Evolutionary conservation across 2,888 invertebrate species (phyloP).

Genomic region (Drosophila borborema): DNA sequence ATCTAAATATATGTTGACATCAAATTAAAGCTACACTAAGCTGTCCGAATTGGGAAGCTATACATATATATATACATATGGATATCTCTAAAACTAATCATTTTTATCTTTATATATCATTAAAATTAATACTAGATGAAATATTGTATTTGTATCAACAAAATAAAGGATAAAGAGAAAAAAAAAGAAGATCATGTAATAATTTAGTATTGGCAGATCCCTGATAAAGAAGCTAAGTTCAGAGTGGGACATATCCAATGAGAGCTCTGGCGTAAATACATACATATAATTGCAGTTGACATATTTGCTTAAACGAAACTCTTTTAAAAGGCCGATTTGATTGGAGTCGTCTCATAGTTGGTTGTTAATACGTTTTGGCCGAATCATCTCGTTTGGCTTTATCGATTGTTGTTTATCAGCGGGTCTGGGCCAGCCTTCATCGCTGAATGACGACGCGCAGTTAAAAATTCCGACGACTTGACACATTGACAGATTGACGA

Average conservation of each 20-base stretch:
- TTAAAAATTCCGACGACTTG: conserved; percentile 36
- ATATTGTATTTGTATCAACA: too few relatives aligned
- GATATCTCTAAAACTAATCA: too few relatives aligned
- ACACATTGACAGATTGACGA: conserved; percentile 30
- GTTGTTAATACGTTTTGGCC: conserved; percentile 23
- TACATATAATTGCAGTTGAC: conserved; percentile 35
- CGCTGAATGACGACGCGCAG: conserved; percentile 28
- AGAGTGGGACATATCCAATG: background rate
- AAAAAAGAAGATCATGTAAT: too few relatives aligned
- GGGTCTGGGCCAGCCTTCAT: conserved; percentile 31
- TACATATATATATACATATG: too few relatives aligned
- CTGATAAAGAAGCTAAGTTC: background rate
- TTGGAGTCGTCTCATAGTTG: background rate
- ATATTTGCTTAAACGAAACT: conserved; percentile 35
- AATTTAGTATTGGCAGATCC: too few relatives aligned
- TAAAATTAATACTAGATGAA: too few relatives aligned
- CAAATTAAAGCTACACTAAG: too few relatives aligned
- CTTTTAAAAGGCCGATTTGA: conserved; percentile 1
- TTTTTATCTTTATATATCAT: too few relatives aligned
- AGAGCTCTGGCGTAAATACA: too few relatives aligned
- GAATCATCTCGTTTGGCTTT: conserved; percentile 53
- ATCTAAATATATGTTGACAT: too few relatives aligned
- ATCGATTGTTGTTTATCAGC: conserved; percentile 72
- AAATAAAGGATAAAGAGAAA: too few relatives aligned
- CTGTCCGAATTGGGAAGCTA: too few relatives aligned